These are phyloP conservation scores for Escarpia spicata DNA, from an alignment of 2,888 invertebrate species.

Conservation along the genomic window DNA sequence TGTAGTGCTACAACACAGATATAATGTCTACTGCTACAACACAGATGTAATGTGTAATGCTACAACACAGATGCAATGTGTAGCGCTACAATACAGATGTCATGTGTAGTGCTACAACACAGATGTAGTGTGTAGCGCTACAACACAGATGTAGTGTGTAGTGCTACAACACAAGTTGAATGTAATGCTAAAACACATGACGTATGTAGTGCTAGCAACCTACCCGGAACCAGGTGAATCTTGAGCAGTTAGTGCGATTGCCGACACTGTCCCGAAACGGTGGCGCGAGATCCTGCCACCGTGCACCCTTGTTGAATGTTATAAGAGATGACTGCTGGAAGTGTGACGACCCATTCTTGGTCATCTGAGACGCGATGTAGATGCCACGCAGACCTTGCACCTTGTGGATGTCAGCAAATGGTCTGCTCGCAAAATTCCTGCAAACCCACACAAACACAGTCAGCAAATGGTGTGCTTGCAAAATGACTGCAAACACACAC, in stretches of 20 bases:
- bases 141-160: too few relatives aligned
- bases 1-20: not conserved
- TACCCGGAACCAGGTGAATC: not conserved
- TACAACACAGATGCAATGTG: too few relatives aligned
- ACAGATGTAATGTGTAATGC: not conserved
- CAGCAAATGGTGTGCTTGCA: not conserved
- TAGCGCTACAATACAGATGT: too few relatives aligned
- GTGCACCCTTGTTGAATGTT: conserved; percentile 86
- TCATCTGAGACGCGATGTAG: conserved; percentile 85
- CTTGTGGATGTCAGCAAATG: conserved; percentile 88
- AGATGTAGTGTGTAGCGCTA: too few relatives aligned
- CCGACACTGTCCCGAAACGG: conserved; percentile 78
- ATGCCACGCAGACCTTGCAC: conserved; percentile 88
- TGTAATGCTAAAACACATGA: too few relatives aligned
- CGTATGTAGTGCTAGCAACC: not conserved
- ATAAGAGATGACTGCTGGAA: conserved; percentile 79
- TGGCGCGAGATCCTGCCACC: conserved; percentile 81
- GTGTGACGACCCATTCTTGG: conserved; percentile 72
- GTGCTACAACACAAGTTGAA: too few relatives aligned
- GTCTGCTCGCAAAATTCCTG: conserved; percentile 72
- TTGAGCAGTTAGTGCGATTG: conserved; percentile 72
- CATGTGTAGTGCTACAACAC: too few relatives aligned
- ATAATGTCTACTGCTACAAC: not conserved
- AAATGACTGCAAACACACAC: not conserved
- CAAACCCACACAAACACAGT: not conserved